A percentile compares a stretch with the other conserved stretches of the same genome.
Conservation (phyloP, 2,797 vertebrate genomes). For the Phataginus tetradactyla region DNA sequence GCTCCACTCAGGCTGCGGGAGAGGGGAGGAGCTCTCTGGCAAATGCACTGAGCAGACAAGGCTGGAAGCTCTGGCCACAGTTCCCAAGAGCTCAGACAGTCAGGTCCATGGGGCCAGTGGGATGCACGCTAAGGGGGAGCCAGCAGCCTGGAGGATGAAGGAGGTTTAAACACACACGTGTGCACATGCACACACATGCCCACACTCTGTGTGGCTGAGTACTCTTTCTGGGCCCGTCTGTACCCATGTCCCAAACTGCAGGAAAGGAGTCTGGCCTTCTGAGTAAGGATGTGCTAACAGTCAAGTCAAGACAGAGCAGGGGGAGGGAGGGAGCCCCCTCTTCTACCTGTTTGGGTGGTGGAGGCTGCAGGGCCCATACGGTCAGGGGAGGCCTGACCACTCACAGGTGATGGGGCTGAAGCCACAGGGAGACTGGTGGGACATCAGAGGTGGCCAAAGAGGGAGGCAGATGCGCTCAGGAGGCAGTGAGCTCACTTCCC, state of each 20-base stretch:
- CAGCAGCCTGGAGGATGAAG: neutral
- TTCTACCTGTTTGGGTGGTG: neutral
- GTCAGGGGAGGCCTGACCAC: neutral
- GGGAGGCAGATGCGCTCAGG: neutral
- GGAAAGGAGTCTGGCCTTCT: neutral
- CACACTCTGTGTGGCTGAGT: too few relatives aligned
- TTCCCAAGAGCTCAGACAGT: neutral
- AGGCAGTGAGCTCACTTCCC: neutral
- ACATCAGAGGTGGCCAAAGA: neutral
- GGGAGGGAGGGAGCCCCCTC: neutral
- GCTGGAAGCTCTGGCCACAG: neutral
- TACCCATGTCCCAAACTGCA: neutral
- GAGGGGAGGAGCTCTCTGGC: neutral
- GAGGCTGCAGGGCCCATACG: neutral
- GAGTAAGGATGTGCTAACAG: neutral
- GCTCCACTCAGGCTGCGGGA: neutral
- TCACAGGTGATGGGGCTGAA: neutral
- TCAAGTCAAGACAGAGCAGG: neutral
- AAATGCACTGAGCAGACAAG: neutral
- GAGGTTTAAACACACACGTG: neutral
- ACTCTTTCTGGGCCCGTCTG: neutral
- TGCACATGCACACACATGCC: too few relatives aligned
- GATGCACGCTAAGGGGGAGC: neutral
- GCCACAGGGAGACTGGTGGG: neutral
- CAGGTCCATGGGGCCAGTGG: neutral